phyloP scores from a whole-genome alignment of 2,797 vertebrate species.

The Salmo trutta region DNA sequence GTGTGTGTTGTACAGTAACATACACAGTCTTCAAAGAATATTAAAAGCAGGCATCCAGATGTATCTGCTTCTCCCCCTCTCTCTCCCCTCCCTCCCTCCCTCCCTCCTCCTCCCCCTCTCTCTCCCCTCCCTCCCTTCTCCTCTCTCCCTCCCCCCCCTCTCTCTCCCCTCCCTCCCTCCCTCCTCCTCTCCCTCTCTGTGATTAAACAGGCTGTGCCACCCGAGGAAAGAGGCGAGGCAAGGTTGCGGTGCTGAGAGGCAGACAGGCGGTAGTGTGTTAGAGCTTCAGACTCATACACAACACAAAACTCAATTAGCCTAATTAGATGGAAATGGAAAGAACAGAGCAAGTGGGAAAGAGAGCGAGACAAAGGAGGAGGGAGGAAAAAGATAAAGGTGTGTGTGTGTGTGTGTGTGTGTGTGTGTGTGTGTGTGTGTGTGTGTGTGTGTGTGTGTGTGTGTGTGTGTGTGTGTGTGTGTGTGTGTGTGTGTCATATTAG shows the following conservation, averaged over 20 bases:
- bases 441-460: background rate
- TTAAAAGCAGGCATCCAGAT: slow-evolving; percentile 10
- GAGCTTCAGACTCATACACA: slow-evolving; percentile 27
- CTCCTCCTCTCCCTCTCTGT: slow-evolving; percentile 10
- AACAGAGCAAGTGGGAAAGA: slow-evolving; percentile 24
- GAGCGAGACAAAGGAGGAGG: slow-evolving; percentile 4
- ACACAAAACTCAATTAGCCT: slow-evolving; percentile 59
- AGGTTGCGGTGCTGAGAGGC: background rate
- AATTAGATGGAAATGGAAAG: slow-evolving; percentile 41
- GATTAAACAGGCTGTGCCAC: slow-evolving; percentile 35
- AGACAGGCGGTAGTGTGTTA: slow-evolving; percentile 1
- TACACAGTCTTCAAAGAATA: slow-evolving; percentile 4
- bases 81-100: background rate
- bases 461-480: slow-evolving; percentile 5
- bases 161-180: background rate
- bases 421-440: background rate
- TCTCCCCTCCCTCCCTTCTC: background rate
- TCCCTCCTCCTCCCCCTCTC: slow-evolving; percentile 11
- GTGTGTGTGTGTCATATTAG: slow-evolving; percentile 5
- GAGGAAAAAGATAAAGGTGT: slow-evolving; percentile 14
- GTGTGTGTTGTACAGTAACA: slow-evolving; percentile 17
- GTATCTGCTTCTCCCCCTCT: slow-evolving; percentile 24
- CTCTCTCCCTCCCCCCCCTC: background rate
- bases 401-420: background rate
- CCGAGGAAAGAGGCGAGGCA: slow-evolving; percentile 25